These are phyloP conservation scores for Cosmorhoe ocellata DNA, from an alignment of 2,888 invertebrate species.

Conservation along the genomic window DNA sequence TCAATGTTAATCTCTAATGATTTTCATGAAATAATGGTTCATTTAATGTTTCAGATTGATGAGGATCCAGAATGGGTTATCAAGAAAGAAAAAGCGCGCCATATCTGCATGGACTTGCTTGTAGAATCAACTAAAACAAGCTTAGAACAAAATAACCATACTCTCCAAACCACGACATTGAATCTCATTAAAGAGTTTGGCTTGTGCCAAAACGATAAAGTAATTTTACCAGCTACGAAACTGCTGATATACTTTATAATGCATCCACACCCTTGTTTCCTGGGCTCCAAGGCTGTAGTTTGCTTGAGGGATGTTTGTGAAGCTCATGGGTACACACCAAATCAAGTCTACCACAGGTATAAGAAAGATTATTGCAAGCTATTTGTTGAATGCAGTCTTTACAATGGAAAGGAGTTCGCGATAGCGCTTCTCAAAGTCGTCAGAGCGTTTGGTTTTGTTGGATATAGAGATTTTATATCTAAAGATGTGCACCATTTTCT, in stretches of 20 bases:
- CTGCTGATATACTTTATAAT: constrained; percentile 84
- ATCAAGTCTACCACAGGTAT: constrained; percentile 83
- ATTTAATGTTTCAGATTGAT: constrained; percentile 43
- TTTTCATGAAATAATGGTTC: not conserved
- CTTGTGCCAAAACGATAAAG: constrained; percentile 55
- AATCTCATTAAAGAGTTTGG: constrained; percentile 80
- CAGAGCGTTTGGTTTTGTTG: constrained; percentile 86
- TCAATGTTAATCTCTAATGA: no score
- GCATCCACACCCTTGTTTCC: constrained; percentile 80
- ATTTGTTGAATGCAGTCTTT: constrained; percentile 83
- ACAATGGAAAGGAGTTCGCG: constrained; percentile 81
- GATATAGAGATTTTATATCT: constrained; percentile 85
- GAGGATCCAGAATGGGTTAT: constrained; percentile 47
- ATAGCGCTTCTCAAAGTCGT: constrained; percentile 84
- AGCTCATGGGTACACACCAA: constrained; percentile 76
- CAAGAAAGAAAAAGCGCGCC: constrained; percentile 61
- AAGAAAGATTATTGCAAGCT: constrained; percentile 84
- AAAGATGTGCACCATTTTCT: constrained; percentile 87
- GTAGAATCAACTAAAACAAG: constrained; percentile 72
- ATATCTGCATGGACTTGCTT: constrained; percentile 63
- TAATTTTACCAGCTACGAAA: constrained; percentile 72
- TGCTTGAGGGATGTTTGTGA: constrained; percentile 82
- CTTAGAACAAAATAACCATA: constrained; percentile 76
- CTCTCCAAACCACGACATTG: constrained; percentile 79
- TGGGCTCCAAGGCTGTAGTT: constrained; percentile 81